A percentile compares a stretch with the other conserved stretches of the same genome.
Evolutionary conservation across 2,888 invertebrate genomes (phyloP).

Genomic region (Psylliodes chrysocephalus): DNA sequence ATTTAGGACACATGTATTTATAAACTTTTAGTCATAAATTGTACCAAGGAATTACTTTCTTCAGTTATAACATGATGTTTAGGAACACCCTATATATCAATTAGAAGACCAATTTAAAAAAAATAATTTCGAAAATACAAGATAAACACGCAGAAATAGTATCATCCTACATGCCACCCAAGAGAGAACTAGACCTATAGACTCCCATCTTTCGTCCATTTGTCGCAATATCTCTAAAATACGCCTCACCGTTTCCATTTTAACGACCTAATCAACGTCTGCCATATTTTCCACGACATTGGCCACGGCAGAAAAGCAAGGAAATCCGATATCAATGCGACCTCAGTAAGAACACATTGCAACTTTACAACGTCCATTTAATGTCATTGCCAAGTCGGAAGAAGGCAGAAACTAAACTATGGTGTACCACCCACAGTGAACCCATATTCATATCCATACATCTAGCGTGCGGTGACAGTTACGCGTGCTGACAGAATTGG

Average conservation of each 20-base stretch:
- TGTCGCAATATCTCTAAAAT: background rate
- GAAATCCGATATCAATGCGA: slow-evolving; percentile 13
- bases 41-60: too few relatives aligned
- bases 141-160: too few relatives aligned
- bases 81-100: too few relatives aligned
- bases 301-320: background rate
- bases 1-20: too few relatives aligned
- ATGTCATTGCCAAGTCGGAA: slow-evolving; percentile 35
- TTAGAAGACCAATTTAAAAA: too few relatives aligned
- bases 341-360: slow-evolving; percentile 18
- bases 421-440: slow-evolving; percentile 19
- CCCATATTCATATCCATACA: slow-evolving; percentile 28
- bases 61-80: too few relatives aligned
- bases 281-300: background rate
- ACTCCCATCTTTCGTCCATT: too few relatives aligned
- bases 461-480: slow-evolving; percentile 18
- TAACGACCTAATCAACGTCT: slow-evolving; percentile 9
- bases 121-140: too few relatives aligned
- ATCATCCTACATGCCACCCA: too few relatives aligned
- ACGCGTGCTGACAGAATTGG: slow-evolving; percentile 11
- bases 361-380: slow-evolving; percentile 30
- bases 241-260: background rate
- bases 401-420: slow-evolving; percentile 15
- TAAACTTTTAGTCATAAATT: too few relatives aligned
- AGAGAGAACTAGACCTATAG: too few relatives aligned